Evolutionary conservation across 2,113 vertebrate species (phyloP).

Genomic region (Acinonyx jubatus): DNA sequence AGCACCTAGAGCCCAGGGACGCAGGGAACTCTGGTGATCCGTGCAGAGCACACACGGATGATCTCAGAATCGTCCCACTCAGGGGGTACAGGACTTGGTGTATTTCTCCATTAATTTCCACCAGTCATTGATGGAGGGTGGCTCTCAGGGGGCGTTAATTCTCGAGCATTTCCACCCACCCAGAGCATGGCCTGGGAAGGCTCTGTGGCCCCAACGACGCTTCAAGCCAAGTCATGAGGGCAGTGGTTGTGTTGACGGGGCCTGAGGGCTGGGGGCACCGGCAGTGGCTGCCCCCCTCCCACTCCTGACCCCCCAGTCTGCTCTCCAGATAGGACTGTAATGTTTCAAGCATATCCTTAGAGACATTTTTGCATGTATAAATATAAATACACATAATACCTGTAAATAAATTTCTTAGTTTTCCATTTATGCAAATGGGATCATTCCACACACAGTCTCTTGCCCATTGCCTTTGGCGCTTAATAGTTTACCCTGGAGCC

Average conservation of each 20-base stretch:
- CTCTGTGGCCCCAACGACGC: not conserved
- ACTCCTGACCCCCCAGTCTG: not conserved
- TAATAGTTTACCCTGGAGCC: conserved; percentile 1
- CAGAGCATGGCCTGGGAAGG: not conserved
- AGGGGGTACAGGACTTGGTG: not conserved
- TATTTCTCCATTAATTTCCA: not conserved
- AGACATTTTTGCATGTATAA: not conserved
- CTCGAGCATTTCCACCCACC: not conserved
- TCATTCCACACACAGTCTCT: not conserved
- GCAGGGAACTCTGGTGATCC: not conserved
- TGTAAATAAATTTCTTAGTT: not conserved
- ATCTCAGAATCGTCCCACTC: not conserved
- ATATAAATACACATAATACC: not conserved
- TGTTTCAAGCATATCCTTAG: not conserved
- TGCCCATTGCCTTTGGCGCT: conserved; percentile 13
- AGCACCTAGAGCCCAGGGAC: not conserved
- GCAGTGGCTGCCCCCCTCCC: not conserved
- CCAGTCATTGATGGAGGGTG: not conserved
- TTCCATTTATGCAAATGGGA: not conserved
- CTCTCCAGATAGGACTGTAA: not conserved
- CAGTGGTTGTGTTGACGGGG: not conserved
- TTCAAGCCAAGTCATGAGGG: not conserved
- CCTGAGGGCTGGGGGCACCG: not conserved
- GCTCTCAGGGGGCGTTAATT: not conserved
- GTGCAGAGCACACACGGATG: not conserved